Conservation (phyloP, 2,113 vertebrate species). For the Tonatia bakeri region DNA sequence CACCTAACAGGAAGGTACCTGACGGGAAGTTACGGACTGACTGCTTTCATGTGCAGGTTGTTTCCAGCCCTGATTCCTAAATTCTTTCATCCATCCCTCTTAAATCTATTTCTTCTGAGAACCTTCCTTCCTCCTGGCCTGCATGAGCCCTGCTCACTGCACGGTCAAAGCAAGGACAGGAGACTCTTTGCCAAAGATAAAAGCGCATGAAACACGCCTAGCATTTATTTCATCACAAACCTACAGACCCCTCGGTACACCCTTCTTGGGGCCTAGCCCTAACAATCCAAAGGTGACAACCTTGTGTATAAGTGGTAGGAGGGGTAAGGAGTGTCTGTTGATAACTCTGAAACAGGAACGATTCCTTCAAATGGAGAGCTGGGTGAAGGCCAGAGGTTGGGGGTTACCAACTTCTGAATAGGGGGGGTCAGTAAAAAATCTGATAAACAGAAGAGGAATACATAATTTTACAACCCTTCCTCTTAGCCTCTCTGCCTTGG, state of each 20-base stretch:
- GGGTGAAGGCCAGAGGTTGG: neutral
- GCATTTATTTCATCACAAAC: constrained; percentile 68
- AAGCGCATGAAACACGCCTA: constrained; percentile 69
- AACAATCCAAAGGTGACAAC: constrained; percentile 11
- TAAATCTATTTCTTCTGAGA: constrained; percentile 16
- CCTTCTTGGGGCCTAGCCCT: constrained; percentile 38
- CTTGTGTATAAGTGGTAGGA: neutral
- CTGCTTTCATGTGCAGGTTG: neutral
- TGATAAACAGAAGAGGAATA: constrained; percentile 29
- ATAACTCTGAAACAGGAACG: constrained; percentile 18
- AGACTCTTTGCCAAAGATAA: constrained; percentile 70
- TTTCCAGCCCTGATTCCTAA: neutral
- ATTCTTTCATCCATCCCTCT: neutral
- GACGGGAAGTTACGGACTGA: neutral
- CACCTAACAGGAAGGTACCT: neutral
- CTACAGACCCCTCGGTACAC: constrained; percentile 68
- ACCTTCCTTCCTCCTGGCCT: constrained; percentile 1
- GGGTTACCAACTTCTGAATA: constrained; percentile 24
- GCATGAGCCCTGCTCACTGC: neutral
- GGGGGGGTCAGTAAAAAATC: constrained; percentile 45
- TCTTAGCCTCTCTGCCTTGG: constrained; percentile 29
- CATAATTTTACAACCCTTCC: neutral
- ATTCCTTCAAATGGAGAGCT: constrained; percentile 22
- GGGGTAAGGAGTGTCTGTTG: neutral
- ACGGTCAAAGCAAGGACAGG: constrained; percentile 53